These are phyloP conservation scores for Microctonus hyperodae DNA, from an alignment of 2,888 invertebrate species.

Conservation along the genomic window DNA sequence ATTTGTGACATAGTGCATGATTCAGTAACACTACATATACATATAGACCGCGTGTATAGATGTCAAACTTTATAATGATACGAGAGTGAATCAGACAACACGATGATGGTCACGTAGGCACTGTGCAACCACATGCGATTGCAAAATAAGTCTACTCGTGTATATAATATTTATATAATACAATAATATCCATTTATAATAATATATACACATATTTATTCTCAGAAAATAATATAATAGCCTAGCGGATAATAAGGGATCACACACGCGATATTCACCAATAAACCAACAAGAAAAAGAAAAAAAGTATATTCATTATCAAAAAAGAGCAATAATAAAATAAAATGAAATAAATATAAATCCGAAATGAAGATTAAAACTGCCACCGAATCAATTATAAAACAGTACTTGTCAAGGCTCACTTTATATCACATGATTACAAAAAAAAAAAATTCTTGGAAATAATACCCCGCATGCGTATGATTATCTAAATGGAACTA, in stretches of 20 bases:
- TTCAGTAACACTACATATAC: background rate
- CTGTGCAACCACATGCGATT: background rate
- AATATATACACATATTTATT: background rate
- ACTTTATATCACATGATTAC: background rate
- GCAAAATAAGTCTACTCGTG: background rate
- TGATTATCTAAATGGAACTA: background rate
- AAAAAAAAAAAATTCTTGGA: background rate
- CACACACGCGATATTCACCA: background rate
- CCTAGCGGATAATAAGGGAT: background rate
- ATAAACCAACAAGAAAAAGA: background rate
- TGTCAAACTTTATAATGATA: slow-evolving; percentile 1
- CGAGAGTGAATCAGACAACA: background rate
- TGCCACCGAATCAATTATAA: background rate
- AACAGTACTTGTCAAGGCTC: background rate
- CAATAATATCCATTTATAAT: slow-evolving; percentile 2
- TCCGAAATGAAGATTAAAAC: background rate
- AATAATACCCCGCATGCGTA: background rate
- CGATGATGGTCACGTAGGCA: slow-evolving; percentile 7
- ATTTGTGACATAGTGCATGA: background rate
- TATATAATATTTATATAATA: background rate
- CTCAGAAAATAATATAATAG: background rate
- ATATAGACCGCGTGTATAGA: background rate
- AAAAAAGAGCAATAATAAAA: background rate
- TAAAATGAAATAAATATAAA: background rate
- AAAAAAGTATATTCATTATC: background rate